Conservation (phyloP, 1,140 invertebrate genomes). For the Pogonomyrmex californicus region DNA sequence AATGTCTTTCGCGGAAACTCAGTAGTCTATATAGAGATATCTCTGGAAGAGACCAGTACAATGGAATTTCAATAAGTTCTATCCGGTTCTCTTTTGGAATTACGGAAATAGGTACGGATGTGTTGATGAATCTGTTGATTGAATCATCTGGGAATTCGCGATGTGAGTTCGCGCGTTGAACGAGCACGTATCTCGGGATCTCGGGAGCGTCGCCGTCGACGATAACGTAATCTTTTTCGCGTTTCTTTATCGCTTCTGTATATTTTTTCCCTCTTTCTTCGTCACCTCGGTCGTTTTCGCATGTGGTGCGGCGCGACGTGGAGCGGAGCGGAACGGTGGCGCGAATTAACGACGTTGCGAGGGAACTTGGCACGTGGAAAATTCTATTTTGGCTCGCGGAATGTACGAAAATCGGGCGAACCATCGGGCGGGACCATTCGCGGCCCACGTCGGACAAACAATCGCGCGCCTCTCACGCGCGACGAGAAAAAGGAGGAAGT, state of each 20-base stretch:
- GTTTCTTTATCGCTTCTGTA: neutral
- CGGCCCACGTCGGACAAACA: conserved; percentile 40
- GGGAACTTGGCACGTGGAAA: conserved; percentile 72
- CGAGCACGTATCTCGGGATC: neutral
- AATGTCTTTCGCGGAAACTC: neutral
- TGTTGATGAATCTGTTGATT: neutral
- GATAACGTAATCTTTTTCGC: conserved; percentile 31
- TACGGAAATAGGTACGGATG: neutral
- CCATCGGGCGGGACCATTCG: conserved; percentile 20
- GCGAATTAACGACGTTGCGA: conserved; percentile 12
- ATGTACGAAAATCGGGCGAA: conserved; percentile 61
- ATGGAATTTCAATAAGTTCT: neutral
- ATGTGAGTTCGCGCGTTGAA: neutral
- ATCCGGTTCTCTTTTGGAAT: neutral
- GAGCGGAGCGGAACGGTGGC: neutral
- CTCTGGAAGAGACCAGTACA: neutral
- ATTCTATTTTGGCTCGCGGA: conserved; percentile 70
- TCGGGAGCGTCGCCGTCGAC: neutral
- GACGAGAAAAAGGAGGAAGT: neutral
- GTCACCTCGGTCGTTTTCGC: neutral
- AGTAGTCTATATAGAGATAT: neutral
- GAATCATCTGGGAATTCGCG: neutral
- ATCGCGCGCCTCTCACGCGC: conserved; percentile 41
- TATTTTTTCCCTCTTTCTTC: conserved; percentile 8
- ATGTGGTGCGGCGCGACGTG: neutral